These are phyloP conservation scores for Amia ocellicauda DNA, from an alignment of 2,113 vertebrate species.

Conservation along the genomic window DNA sequence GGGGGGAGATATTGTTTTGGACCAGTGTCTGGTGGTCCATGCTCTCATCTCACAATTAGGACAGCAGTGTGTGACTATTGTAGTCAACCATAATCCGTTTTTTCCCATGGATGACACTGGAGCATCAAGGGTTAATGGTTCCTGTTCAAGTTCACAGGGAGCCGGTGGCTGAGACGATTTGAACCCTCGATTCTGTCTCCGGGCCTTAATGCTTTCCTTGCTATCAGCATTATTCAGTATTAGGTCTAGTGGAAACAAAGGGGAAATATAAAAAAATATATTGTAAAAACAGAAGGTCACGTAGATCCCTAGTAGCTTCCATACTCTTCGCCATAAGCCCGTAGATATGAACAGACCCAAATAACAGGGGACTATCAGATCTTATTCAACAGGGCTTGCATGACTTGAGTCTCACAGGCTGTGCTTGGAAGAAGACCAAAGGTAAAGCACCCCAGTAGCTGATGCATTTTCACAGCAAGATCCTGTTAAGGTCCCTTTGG, in stretches of 20 bases:
- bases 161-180: neutral
- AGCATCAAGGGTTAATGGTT: constrained; percentile 4
- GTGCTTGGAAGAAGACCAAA: neutral
- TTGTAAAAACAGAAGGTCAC: constrained; percentile 6
- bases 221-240: neutral
- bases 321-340: neutral
- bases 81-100: neutral
- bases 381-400: neutral
- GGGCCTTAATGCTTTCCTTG: neutral
- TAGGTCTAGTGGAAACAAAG: neutral
- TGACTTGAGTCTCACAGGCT: neutral
- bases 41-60: neutral
- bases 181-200: neutral
- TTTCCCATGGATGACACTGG: neutral
- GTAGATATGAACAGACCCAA: constrained; percentile 1
- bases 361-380: neutral
- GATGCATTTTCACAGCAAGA: constrained; percentile 1
- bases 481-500: neutral
- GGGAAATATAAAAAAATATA: neutral
- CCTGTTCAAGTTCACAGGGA: neutral
- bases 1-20: too few species aligned
- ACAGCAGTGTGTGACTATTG: neutral
- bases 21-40: too few species aligned
- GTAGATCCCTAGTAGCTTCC: neutral
- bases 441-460: too few species aligned